Base-by-base conservation (phyloP, 2,888 invertebrate genomes). In the Phoenoteleia sp. region DNA sequence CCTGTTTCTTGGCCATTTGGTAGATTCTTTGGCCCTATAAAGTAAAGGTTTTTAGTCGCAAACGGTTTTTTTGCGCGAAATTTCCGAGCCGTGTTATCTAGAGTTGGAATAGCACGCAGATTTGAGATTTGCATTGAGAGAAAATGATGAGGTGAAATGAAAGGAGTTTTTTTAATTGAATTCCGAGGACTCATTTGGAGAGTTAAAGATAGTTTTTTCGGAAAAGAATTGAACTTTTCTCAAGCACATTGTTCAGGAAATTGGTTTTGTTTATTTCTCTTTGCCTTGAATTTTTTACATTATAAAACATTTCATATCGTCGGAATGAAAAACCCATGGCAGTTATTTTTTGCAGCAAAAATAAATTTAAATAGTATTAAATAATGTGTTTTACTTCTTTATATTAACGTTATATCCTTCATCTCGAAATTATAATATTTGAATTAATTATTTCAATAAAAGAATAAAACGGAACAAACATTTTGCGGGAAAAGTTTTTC, bases 81-180 rank as follows among this genome's bases (percentile, higher is more conserved):
- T 64, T 45, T 45, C 17, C 11, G 9, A n/a, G 15, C 45, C 27
- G 21, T 45, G 23, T 33, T 33, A 33, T 33, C 6, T 11, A 9
- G 9, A 33, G 33, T 6, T 42, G 15, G 6, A 66, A 21, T 64
- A 21, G 21, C n/a, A 3, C 19, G 64, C 45, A 25, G 27, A 47
- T 64, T 64, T 21, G 3, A 64, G 27, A 64, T 64, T 42, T 64
- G 62, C 62, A 64, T 64, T 45, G 27, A 64, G 15, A 64, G 19
- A 49, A 21, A 66, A 66, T 33, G 49, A 66, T n/a, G 66, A 45
- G n/a, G 13, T 49, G 29, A 47, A 66, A 29, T 66, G 29, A 49
- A 33, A 47, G 33, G 42, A 42, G 36, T 7, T 47, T 64, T 45
- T 66, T 66, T 42, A 42, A 25, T 29, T 42, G 66, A 27, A n/a